Evolutionary conservation across 2,888 invertebrate species (phyloP), one percentile per base, ranked within the genome.

Genomic region (Creontiades dilutus): DNA sequence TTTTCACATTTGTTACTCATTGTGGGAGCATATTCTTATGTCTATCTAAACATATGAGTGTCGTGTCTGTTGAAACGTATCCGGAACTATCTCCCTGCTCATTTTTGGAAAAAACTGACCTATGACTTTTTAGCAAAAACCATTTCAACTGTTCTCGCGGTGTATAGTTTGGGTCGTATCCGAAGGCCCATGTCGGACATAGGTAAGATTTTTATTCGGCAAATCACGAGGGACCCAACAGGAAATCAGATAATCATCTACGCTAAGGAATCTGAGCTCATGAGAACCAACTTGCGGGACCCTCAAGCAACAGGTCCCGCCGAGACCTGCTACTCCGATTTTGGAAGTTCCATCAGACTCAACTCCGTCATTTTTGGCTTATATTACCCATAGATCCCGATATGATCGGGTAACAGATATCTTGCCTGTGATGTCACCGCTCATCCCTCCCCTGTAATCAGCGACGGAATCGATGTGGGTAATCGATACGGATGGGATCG

Each of bases 351-450:
- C n/a, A 16, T 57, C 57, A 57, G 57, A n/a, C n/a, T 5, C 57
- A 5, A 57, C 16, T n/a, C n/a, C n/a, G 7, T 4, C 37, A n/a
- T 5, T 57, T 57, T 57, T 57, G 16, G 57, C 57, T 57, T 57
- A 57, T 16, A 16, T 16, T 57, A 57, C 52, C 16, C 57, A 57
- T 16, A 0, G 57, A 57, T 16, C n/a, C n/a, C 2, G 37, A 5
- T n/a, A 16, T n/a, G 57, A 57, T 57, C 57, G 57, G n/a, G 57
- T n/a, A 57, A 57, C 57, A 57, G 57, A 57, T 57, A 37, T 37
- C n/a, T 37, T 57, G 2, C 57, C n/a, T 57, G 57, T 57, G 57
- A 57, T 57, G 57, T 57, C 57, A 57, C 57, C 57, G 57, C 14
- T n/a, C 57, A 16, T 37, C 37, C 37, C n/a, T 52, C 55, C 55